Percentiles rank a stretch among this genome's conserved stretches.
Conservation (phyloP, 2,113 vertebrate genomes). For the Rhea americana region DNA sequence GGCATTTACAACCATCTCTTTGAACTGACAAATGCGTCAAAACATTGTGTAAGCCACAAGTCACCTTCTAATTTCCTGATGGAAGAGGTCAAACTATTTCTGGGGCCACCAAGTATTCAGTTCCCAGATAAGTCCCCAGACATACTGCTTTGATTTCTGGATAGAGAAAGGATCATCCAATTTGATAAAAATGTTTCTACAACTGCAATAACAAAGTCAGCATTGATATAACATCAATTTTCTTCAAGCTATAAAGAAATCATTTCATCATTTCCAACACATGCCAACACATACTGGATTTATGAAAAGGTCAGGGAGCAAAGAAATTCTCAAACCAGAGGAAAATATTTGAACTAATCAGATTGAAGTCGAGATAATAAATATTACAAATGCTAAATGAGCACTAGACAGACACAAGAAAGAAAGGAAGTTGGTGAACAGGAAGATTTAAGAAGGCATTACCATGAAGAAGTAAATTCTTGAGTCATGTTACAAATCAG, state of each 20-base stretch:
- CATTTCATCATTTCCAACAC: conserved; percentile 1
- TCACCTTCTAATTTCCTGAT: background rate
- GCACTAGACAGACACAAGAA: background rate
- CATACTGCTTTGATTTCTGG: background rate
- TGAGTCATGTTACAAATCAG: conserved; percentile 57
- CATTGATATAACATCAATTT: background rate
- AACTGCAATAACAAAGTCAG: background rate
- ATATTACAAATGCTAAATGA: conserved; percentile 22
- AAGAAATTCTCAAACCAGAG: conserved; percentile 35
- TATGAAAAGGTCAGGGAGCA: conserved; percentile 28
- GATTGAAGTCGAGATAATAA: background rate
- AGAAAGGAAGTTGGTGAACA: background rate
- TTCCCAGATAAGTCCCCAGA: background rate
- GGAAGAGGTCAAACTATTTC: background rate
- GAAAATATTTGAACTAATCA: conserved; percentile 25
- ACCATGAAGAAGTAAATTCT: conserved; percentile 54
- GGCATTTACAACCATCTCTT: background rate
- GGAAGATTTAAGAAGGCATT: conserved; percentile 39
- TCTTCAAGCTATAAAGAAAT: conserved; percentile 36
- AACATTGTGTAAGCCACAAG: background rate
- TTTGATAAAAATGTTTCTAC: conserved; percentile 22
- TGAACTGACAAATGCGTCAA: background rate
- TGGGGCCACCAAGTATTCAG: background rate
- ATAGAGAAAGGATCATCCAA: background rate
- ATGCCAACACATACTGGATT: background rate